phyloP scores from a whole-genome alignment of 2,113 vertebrate genomes.

The Amphiprion ocellaris region DNA sequence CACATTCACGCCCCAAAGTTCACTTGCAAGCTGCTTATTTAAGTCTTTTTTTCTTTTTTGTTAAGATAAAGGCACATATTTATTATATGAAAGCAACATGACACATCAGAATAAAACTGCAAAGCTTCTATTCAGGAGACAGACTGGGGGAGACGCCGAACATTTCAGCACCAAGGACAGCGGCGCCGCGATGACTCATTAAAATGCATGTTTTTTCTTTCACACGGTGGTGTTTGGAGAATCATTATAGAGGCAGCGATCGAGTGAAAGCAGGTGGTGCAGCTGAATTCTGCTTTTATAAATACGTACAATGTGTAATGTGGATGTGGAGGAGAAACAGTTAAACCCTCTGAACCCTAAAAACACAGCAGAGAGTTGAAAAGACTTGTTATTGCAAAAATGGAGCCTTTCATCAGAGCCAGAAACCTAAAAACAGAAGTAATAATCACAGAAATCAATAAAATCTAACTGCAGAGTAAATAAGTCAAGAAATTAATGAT shows the following conservation, averaged over 20 bases:
- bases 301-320: background rate
- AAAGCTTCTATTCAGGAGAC: constrained; percentile 40
- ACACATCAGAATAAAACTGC: constrained; percentile 34
- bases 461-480: too few relatives aligned
- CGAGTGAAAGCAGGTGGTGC: background rate
- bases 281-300: background rate
- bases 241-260: background rate
- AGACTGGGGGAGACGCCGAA: background rate
- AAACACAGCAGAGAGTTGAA: too few relatives aligned
- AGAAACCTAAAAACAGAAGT: too few relatives aligned
- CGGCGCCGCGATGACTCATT: background rate
- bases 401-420: background rate
- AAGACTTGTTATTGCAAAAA: too few relatives aligned
- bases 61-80: too few relatives aligned
- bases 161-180: constrained; percentile 54
- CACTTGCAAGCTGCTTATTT: constrained; percentile 47
- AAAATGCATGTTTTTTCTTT: background rate
- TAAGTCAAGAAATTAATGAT: too few relatives aligned
- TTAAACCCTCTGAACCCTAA: too few relatives aligned
- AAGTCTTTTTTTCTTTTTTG: background rate
- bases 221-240: too few relatives aligned
- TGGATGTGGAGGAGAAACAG: background rate
- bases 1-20: constrained; percentile 39
- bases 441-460: too few relatives aligned
- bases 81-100: constrained; percentile 21